Evolutionary conservation across 2,888 invertebrate species (phyloP).

Genomic region (Tromatobia lineatoria): DNA sequence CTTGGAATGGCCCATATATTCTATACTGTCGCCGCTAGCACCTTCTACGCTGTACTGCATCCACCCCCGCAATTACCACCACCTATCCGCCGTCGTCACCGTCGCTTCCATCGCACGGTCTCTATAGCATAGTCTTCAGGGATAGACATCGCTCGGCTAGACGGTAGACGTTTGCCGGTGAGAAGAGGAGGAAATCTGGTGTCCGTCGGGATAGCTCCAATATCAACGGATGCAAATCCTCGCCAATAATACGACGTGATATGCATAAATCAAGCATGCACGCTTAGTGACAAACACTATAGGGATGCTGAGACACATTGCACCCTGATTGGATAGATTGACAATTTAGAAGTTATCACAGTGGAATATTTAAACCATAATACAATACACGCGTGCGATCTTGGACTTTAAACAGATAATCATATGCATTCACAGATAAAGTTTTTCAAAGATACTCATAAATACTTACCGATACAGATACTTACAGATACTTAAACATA

Average conservation of each 20-base stretch:
- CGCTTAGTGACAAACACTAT: background rate
- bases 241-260: slow-evolving; percentile 6
- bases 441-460: background rate
- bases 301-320: background rate
- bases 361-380: no score
- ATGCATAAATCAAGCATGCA: background rate
- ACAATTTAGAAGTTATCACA: background rate
- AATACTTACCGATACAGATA: background rate
- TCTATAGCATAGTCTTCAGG: slow-evolving; percentile 22
- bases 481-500: background rate
- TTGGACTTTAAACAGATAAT: background rate
- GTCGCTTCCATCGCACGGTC: slow-evolving; percentile 27
- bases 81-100: slow-evolving; percentile 30
- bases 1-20: background rate
- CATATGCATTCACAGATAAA: background rate
- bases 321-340: background rate
- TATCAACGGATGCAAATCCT: slow-evolving; percentile 24
- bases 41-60: slow-evolving; percentile 32
- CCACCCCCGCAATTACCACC: slow-evolving; percentile 49
- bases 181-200: slow-evolving; percentile 7
- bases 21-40: slow-evolving; percentile 27
- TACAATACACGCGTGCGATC: no score
- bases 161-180: slow-evolving; percentile 38
- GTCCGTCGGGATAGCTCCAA: slow-evolving; percentile 20
- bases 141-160: slow-evolving; percentile 40